Evolutionary conservation across 1,140 invertebrate species (phyloP).

Genomic region (Drosophila kikkawai): DNA sequence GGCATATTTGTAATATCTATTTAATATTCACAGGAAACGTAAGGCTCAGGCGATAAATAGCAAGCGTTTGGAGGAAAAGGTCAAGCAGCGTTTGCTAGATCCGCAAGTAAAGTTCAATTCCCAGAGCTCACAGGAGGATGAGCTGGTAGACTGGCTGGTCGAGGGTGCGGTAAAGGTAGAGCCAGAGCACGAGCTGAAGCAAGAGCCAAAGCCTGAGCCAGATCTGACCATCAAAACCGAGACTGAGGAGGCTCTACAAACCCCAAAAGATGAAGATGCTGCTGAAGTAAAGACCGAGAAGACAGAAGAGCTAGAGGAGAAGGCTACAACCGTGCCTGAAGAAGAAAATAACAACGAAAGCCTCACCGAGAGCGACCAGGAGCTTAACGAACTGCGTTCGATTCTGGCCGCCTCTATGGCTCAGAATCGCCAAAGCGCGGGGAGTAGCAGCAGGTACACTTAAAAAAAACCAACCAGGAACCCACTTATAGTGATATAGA

Average conservation of each 20-base stretch:
- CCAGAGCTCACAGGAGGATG: conserved; percentile 63
- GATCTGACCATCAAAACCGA: neutral
- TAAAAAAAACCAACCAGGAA: neutral
- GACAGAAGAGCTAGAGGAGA: neutral
- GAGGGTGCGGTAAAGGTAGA: neutral
- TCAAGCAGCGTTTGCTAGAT: conserved; percentile 25
- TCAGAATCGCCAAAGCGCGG: neutral
- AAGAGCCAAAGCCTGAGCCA: neutral
- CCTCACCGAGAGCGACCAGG: conserved; percentile 5
- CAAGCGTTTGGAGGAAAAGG: conserved; percentile 46
- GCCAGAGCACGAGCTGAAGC: neutral
- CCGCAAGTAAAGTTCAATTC: conserved; percentile 51
- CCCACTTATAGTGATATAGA: neutral
- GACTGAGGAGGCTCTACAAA: neutral
- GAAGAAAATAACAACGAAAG: neutral
- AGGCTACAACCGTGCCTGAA: no score
- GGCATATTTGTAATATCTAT: neutral
- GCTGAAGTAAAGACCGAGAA: neutral
- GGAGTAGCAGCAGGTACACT: no score
- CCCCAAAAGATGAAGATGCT: neutral
- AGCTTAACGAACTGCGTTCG: neutral
- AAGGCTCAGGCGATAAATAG: conserved; percentile 19
- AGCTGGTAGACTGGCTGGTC: neutral
- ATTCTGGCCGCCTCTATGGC: neutral
- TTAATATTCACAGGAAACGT: conserved; percentile 32